A percentile compares a stretch with the other conserved stretches of the same genome.
These are phyloP conservation scores for Anastrepha ludens DNA, from an alignment of 1,140 invertebrate genomes.

Conservation along the genomic window DNA sequence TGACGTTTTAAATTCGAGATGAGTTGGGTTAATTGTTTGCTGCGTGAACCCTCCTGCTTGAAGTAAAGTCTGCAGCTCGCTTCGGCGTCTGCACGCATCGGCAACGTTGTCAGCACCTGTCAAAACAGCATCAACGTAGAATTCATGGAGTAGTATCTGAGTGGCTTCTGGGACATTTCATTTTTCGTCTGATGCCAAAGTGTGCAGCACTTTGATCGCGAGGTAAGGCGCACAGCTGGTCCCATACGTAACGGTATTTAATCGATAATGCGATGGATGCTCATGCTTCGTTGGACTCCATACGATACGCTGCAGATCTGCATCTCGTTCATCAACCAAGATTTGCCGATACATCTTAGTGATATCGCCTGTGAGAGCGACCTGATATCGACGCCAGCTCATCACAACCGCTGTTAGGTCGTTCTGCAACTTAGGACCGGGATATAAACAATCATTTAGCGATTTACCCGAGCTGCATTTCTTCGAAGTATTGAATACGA, in stretches of 20 bases:
- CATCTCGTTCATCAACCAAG: neutral
- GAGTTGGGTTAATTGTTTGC: neutral
- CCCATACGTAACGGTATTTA: conserved; percentile 67
- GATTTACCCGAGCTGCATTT: conserved; percentile 57
- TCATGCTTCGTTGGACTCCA: neutral
- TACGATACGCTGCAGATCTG: conserved; percentile 16
- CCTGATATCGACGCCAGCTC: conserved; percentile 63
- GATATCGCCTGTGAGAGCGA: conserved; percentile 63
- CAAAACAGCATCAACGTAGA: conserved; percentile 74
- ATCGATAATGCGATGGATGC: neutral
- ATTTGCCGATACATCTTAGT: conserved; percentile 67
- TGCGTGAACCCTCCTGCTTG: conserved; percentile 7
- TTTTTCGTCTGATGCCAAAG: neutral
- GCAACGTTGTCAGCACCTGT: conserved; percentile 63
- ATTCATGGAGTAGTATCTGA: conserved; percentile 59
- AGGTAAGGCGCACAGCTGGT: conserved; percentile 61
- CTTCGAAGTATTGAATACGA: conserved; percentile 68
- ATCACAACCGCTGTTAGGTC: conserved; percentile 69
- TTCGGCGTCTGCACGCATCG: conserved; percentile 56
- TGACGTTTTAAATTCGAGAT: neutral
- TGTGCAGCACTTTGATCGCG: conserved; percentile 50
- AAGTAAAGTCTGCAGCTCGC: neutral
- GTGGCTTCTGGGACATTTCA: conserved; percentile 61
- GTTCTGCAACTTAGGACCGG: conserved; percentile 65
- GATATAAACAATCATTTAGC: conserved; percentile 65